A percentile compares a stretch with the other conserved stretches of the same genome.
Evolutionary conservation across 30 jellyfish, hydroid and myxozoan species (phyloP).

Genomic region (Cassiopea xamachana): DNA sequence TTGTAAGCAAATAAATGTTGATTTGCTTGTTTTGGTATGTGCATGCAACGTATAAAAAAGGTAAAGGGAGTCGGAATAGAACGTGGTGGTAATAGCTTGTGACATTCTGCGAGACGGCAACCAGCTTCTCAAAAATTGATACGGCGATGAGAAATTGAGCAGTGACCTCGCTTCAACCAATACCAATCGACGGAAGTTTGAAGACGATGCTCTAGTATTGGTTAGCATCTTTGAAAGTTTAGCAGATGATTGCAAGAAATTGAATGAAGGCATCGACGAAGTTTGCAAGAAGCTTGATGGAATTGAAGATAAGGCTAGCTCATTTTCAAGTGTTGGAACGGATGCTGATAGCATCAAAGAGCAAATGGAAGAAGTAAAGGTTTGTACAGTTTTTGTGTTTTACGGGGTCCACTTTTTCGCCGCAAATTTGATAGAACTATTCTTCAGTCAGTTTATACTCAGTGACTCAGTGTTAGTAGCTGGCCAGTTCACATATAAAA

Average conservation of each 20-base stretch:
- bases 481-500: too few species aligned
- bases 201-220: conserved; percentile 8
- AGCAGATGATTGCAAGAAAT: neutral
- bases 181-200: conserved; percentile 6
- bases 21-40: too few species aligned
- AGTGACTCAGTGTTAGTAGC: neutral
- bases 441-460: neutral
- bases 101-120: conserved; percentile 19
- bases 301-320: neutral
- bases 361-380: conserved; percentile 34
- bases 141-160: conserved; percentile 23
- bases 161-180: conserved; percentile 16
- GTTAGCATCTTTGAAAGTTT: neutral
- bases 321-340: neutral
- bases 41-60: too few species aligned
- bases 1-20: too few species aligned
- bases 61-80: too few species aligned
- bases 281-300: conserved; percentile 12
- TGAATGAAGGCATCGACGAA: neutral
- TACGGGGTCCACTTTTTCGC: too few species aligned
- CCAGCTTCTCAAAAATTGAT: conserved; percentile 21
- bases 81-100: too few species aligned
- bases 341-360: conserved; percentile 16
- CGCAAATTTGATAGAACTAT: neutral
- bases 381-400: too few species aligned